Percentiles rank a stretch among this genome's conserved stretches.
These are phyloP conservation scores for Pollenia amentaria DNA, from an alignment of 2,888 invertebrate genomes.

Conservation along the genomic window DNA sequence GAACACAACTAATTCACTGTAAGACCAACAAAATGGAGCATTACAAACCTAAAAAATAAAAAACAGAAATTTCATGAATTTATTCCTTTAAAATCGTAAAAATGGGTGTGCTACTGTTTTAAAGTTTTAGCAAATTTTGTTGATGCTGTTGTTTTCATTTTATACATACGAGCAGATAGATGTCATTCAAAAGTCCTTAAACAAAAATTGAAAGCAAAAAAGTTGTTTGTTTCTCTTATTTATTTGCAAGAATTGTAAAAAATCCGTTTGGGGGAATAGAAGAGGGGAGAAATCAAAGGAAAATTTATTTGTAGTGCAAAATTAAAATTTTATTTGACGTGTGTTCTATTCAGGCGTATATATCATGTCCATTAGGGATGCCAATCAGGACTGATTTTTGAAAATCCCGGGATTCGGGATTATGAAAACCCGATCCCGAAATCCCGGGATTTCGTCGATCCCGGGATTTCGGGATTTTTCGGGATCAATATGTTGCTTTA, in stretches of 20 bases:
- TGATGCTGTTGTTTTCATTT: conserved; percentile 34
- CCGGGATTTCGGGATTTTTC: too few species aligned
- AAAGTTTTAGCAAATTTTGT: conserved; percentile 44
- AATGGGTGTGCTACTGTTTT: conserved; percentile 36
- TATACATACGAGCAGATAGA: conserved; percentile 14
- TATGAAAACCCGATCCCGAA: too few species aligned
- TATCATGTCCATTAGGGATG: too few species aligned
- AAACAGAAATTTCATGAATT: not conserved
- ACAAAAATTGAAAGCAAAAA: conserved; percentile 48
- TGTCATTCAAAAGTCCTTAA: conserved; percentile 71
- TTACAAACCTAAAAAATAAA: too few species aligned
- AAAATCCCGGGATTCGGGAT: too few species aligned
- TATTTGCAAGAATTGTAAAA: conserved; percentile 42
- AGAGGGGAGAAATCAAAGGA: not conserved
- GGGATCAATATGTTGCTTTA: too few species aligned
- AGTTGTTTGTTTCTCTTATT: conserved; percentile 27
- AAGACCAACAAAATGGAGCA: too few species aligned
- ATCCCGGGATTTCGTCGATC: too few species aligned
- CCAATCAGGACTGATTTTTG: too few species aligned
- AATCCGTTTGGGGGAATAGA: not conserved
- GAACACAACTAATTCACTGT: too few species aligned
- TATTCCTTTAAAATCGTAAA: conserved; percentile 8
- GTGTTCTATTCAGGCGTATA: conserved; percentile 65
- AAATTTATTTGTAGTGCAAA: conserved; percentile 36
- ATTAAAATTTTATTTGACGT: conserved; percentile 67